Percentiles rank a stretch among this genome's conserved stretches.
phyloP scores from a whole-genome alignment of 2,797 vertebrate species.

The Bradypodion pumilum region DNA sequence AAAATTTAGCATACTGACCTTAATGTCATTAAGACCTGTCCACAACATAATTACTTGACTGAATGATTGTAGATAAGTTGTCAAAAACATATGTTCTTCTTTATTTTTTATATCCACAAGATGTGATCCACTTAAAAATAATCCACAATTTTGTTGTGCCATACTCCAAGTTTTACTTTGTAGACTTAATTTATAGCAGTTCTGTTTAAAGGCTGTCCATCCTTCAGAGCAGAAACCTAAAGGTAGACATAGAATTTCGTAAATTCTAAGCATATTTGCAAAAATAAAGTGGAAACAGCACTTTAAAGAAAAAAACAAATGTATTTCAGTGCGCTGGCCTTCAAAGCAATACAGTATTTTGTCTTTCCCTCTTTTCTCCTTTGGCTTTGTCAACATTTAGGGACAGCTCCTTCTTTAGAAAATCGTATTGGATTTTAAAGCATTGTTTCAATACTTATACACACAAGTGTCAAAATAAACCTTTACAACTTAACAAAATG shows the following conservation, averaged over 20 bases:
- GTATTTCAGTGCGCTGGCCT: neutral
- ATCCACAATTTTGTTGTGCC: constrained; percentile 74
- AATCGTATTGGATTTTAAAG: neutral
- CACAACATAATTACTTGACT: constrained; percentile 82
- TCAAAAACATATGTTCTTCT: constrained; percentile 78
- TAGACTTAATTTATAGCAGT: constrained; percentile 78
- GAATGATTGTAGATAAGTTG: constrained; percentile 74
- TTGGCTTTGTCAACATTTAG: too few species aligned
- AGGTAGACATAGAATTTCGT: constrained; percentile 30
- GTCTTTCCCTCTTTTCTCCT: too few species aligned
- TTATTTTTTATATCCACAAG: constrained; percentile 81
- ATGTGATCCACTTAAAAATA: constrained; percentile 70
- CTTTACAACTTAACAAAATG: neutral
- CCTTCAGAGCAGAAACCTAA: constrained; percentile 79
- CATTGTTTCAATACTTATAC: neutral
- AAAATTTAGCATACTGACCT: constrained; percentile 71
- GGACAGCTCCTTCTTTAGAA: too few species aligned
- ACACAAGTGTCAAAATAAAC: neutral
- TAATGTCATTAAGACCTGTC: constrained; percentile 83
- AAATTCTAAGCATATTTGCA: constrained; percentile 25
- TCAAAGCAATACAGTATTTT: too few species aligned
- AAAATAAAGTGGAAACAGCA: too few species aligned
- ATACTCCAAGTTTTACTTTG: constrained; percentile 76
- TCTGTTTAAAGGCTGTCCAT: constrained; percentile 82
- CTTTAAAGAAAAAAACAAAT: too few species aligned